Evolutionary conservation across 2,888 invertebrate genomes (phyloP).

Genomic region (Prenolepis imparis): DNA sequence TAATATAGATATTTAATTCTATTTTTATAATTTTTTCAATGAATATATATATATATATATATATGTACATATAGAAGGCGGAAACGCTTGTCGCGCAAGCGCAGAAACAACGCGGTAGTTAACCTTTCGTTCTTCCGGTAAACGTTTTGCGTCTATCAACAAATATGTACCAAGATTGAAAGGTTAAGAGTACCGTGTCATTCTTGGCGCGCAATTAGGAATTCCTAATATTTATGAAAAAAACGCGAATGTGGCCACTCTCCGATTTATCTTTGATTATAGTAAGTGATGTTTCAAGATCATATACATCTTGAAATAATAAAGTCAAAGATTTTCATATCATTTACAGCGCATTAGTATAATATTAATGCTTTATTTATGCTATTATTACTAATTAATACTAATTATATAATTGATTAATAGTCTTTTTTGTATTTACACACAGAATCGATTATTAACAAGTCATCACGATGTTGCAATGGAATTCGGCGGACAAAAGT

Average conservation of each 20-base stretch:
- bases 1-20: not conserved
- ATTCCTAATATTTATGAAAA: not conserved
- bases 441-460: constrained; percentile 12
- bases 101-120: not conserved
- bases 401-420: not conserved
- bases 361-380: not conserved
- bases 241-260: not conserved
- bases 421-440: not conserved
- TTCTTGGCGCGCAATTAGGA: not conserved
- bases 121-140: not conserved
- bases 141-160: not conserved
- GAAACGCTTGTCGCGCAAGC: not conserved
- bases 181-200: not conserved
- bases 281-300: not conserved
- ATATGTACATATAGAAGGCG: not conserved
- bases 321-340: not conserved
- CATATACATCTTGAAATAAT: not conserved
- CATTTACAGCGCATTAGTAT: not conserved
- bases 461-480: constrained; percentile 58
- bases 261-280: not conserved
- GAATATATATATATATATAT: not conserved
- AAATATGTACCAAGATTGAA: not conserved
- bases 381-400: not conserved
- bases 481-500: constrained; percentile 75
- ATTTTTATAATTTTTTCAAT: not conserved